Conservation (phyloP, 1,140 invertebrate species). For the Drosophila novamexicana region DNA sequence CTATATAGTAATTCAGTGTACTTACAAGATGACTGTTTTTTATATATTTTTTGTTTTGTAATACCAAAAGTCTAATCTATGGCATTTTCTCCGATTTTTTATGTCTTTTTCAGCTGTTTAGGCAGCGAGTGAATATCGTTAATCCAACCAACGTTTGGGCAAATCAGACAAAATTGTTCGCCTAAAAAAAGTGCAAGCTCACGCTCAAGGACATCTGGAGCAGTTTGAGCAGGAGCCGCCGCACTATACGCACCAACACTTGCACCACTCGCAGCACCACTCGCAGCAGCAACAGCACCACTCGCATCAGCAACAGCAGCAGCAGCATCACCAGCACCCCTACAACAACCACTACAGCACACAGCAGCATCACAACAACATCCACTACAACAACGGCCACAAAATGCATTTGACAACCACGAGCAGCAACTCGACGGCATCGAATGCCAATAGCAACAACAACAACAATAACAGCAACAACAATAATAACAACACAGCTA, state of each 20-base stretch:
- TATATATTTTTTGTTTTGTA: too few relatives aligned
- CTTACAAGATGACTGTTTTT: too few relatives aligned
- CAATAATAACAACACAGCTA: slow-evolving; percentile 52
- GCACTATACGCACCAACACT: slow-evolving; percentile 16
- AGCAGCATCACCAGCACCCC: slow-evolving; percentile 32
- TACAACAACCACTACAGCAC: slow-evolving; percentile 30
- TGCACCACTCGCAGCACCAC: slow-evolving; percentile 26
- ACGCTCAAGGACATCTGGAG: slow-evolving; percentile 75
- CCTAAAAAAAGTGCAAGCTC: slow-evolving; percentile 77
- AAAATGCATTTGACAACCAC: slow-evolving; percentile 77
- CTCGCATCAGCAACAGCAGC: slow-evolving; percentile 22
- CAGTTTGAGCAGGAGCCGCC: slow-evolving; percentile 70
- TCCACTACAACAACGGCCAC: slow-evolving; percentile 43
- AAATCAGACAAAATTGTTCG: slow-evolving; percentile 78
- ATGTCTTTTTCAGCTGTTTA: slow-evolving; percentile 16
- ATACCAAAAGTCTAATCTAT: too few relatives aligned
- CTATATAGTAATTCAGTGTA: too few relatives aligned
- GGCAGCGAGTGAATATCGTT: slow-evolving; percentile 3
- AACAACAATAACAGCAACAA: slow-evolving; percentile 62
- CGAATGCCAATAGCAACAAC: slow-evolving; percentile 70
- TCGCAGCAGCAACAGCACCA: slow-evolving; percentile 34
- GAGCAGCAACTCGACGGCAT: slow-evolving; percentile 64
- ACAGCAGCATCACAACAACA: slow-evolving; percentile 26
- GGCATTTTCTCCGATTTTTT: background rate
- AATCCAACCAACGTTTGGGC: slow-evolving; percentile 13